phyloP scores from a whole-genome alignment of 2,888 invertebrate genomes.

The Serripes groenlandicus region DNA sequence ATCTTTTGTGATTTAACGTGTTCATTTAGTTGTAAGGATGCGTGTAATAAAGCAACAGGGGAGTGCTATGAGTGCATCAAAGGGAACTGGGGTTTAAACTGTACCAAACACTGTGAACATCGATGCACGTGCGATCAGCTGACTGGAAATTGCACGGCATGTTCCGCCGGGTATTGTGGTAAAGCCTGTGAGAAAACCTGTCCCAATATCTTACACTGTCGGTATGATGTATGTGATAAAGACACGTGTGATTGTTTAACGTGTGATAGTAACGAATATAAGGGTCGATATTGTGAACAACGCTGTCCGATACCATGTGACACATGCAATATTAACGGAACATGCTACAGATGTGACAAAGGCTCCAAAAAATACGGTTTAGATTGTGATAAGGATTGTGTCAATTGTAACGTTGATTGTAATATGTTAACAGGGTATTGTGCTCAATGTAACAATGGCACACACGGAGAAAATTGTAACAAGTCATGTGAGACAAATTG shows the following conservation, averaged over 20 bases:
- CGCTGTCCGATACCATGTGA: not conserved
- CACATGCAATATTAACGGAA: not conserved
- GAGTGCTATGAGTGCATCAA: not conserved
- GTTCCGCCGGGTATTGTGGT: not conserved
- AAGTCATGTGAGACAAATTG: not conserved
- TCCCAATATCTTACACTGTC: not conserved
- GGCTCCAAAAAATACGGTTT: constrained; percentile 6
- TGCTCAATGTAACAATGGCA: not conserved
- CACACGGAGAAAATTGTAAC: not conserved
- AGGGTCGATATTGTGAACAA: not conserved
- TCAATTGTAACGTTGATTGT: not conserved
- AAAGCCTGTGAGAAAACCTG: not conserved
- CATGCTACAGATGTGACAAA: not conserved
- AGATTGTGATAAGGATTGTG: not conserved
- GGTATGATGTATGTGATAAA: not conserved
- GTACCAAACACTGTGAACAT: constrained; percentile 1
- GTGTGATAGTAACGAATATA: not conserved
- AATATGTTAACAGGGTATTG: not conserved
- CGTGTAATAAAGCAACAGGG: constrained; percentile 12
- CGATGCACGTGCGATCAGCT: not conserved
- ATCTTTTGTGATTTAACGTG: constrained; percentile 13
- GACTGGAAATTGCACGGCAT: constrained; percentile 1
- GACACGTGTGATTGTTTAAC: not conserved
- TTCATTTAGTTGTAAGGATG: not conserved
- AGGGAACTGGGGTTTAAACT: constrained; percentile 11